Conservation (phyloP, 2,888 invertebrate genomes). For the Dynastes maya region DNA sequence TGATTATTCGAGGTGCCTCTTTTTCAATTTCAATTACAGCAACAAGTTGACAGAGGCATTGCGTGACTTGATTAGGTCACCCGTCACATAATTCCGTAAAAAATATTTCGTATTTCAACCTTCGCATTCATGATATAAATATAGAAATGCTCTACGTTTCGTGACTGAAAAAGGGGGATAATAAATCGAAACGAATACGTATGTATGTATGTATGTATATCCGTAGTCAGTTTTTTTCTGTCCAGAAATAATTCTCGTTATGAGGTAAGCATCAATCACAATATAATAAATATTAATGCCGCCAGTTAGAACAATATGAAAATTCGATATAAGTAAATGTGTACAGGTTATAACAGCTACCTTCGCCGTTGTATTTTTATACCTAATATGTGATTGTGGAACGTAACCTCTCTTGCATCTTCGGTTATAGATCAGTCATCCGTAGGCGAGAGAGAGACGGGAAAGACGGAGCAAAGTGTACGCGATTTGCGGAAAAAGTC, state of each 20-base stretch:
- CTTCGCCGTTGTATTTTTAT: no score
- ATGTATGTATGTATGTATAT: constrained; percentile 1
- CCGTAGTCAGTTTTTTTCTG: background rate
- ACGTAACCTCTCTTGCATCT: no score
- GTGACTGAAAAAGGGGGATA: constrained; percentile 29
- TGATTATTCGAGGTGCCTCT: background rate
- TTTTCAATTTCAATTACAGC: constrained; percentile 17
- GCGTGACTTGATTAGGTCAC: constrained; percentile 41
- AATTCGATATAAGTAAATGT: background rate
- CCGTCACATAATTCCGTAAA: constrained; percentile 15
- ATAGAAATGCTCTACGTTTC: constrained; percentile 21
- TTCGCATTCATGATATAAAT: constrained; percentile 24
- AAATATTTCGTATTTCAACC: constrained; percentile 13
- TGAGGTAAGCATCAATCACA: constrained; percentile 27
- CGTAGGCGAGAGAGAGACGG: no score
- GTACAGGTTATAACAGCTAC: no score
- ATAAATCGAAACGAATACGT: constrained; percentile 26
- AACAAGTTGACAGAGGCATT: constrained; percentile 37
- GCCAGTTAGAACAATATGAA: constrained; percentile 7
- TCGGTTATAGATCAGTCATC: no score
- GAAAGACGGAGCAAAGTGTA: no score
- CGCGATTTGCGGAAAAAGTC: no score
- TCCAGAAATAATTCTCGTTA: constrained; percentile 13
- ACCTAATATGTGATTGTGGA: no score
- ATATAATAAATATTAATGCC: background rate